Conservation (phyloP, 92 coral and sea anemone genomes). For the Zoanthus gigantus region DNA sequence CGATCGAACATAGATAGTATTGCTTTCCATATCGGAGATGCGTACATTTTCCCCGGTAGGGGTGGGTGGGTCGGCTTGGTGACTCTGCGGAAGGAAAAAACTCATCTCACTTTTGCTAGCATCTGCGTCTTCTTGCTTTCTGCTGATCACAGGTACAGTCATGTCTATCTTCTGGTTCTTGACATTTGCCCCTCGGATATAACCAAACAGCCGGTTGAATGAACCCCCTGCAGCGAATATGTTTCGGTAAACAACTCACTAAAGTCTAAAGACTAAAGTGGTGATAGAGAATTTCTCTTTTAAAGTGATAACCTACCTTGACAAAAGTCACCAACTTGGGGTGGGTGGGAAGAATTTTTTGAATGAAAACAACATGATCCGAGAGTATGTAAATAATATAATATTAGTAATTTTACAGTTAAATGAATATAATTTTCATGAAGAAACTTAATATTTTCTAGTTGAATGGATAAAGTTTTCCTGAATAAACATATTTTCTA, state of each 20-base stretch:
- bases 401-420: too few relatives aligned
- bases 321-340: too few relatives aligned
- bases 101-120: neutral
- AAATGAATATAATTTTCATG: too few relatives aligned
- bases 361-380: too few relatives aligned
- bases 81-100: constrained; percentile 20
- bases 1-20: neutral
- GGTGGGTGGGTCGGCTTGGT: constrained; percentile 36
- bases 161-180: constrained; percentile 27
- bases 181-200: constrained; percentile 39
- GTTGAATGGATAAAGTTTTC: too few relatives aligned
- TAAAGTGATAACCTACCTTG: too few relatives aligned
- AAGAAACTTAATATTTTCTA: too few relatives aligned
- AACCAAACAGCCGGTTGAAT: constrained; percentile 40
- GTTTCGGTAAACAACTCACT: too few relatives aligned
- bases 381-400: too few relatives aligned
- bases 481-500: too few relatives aligned
- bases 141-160: constrained; percentile 39
- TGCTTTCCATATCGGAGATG: neutral
- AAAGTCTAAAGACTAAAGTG: neutral
- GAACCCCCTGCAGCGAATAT: neutral
- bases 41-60: constrained; percentile 39
- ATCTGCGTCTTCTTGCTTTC: neutral
- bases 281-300: too few relatives aligned
- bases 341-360: too few relatives aligned